These are phyloP conservation scores for Caenorhabditis virilis DNA, from an alignment of 2,888 invertebrate species.

Conservation along the genomic window DNA sequence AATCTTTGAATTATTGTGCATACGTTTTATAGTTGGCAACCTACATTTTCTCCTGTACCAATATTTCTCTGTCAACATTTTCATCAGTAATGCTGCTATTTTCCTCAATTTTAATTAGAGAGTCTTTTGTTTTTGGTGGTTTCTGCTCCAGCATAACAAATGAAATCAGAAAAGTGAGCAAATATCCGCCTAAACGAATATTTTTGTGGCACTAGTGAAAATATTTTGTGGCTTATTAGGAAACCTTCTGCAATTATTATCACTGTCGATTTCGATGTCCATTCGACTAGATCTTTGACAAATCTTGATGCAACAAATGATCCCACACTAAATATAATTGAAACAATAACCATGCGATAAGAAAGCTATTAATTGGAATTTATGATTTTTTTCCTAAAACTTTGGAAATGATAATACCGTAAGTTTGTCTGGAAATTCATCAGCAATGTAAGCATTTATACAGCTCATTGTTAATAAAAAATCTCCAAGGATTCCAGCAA, in stretches of 20 bases:
- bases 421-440: slow-evolving; percentile 58
- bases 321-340: slow-evolving; percentile 60
- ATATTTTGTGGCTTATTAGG: not conserved
- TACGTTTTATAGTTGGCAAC: no score
- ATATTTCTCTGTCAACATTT: not conserved
- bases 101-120: slow-evolving; percentile 24
- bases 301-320: slow-evolving; percentile 49
- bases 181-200: no score
- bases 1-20: no score
- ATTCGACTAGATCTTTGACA: slow-evolving; percentile 43
- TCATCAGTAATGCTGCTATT: slow-evolving; percentile 5
- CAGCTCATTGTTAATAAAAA: slow-evolving; percentile 62
- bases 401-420: slow-evolving; percentile 17
- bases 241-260: slow-evolving; percentile 45
- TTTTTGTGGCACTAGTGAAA: not conserved
- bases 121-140: slow-evolving; percentile 16
- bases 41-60: not conserved
- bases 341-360: slow-evolving; percentile 62
- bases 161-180: slow-evolving; percentile 18
- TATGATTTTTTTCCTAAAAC: not conserved
- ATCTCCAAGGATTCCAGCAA: slow-evolving; percentile 58
- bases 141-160: slow-evolving; percentile 27
- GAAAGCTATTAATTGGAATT: slow-evolving; percentile 56
- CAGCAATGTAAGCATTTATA: slow-evolving; percentile 62
- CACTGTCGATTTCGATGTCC: slow-evolving; percentile 39